Evolutionary conservation across 2,797 vertebrate genomes (phyloP), one percentile per base, ranked within the genome.

Genomic region (Enteromius fasciolatus): DNA sequence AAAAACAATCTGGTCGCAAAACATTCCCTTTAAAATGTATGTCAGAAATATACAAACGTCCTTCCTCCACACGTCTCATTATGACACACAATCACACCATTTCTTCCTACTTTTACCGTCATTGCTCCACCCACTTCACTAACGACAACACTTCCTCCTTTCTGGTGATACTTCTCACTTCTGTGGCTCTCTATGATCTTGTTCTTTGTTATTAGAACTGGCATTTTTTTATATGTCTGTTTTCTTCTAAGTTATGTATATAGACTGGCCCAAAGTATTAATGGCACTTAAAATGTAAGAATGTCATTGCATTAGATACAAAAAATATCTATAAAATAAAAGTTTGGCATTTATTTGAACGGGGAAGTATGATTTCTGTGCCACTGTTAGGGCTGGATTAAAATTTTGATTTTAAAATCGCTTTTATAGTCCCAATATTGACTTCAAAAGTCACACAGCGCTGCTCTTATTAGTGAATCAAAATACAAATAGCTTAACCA

Each of bases 1-100:
- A 77, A 83, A 73, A 25, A 36, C 20, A 52, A 90, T 74, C 90
- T 86, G n/a, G n/a, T 18, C 14, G 80, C 85, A 81, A 83, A 83
- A 48, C 25, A 70, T 63, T 18, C 20, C 20, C 54, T 18, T 10
- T 25, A 33, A 48, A 63, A 31, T 33, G 41, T 5, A 46, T 72
- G 57, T 64, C 67, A 73, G 33, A 64, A 54, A 66, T 3, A 69
- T 2, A 73, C 25, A 46, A 39, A 57, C 20, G 23, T 33, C 72
- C 50, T 36, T 61, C 72, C 23, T 75, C n/a, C 72, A 54, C 39
- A 67, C 8, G 44, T 75, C 5, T 63, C 33, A 59, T 57, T 46
- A 77, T 73, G 41, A 72, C 68, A 72, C 50, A 64, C 69, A 6
- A 36, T 64, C 68, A n/a, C 75, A 82, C 67, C 23, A 69, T 78